phyloP scores from a whole-genome alignment of 2,113 vertebrate genomes.

The Carlito syrichta region DNA sequence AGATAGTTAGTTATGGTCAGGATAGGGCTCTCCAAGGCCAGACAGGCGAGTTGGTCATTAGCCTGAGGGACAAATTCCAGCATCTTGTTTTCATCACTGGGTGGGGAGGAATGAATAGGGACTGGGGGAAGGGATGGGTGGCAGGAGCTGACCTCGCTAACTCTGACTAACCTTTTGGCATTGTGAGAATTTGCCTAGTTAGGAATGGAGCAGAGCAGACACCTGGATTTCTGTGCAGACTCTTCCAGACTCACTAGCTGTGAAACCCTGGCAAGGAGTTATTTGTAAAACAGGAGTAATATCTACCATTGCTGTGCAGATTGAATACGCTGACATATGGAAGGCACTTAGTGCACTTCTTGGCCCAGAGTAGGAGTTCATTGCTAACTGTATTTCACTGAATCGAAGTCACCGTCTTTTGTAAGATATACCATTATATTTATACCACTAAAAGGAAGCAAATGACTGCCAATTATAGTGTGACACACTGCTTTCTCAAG shows the following conservation, averaged over 20 bases:
- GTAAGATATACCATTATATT: not conserved
- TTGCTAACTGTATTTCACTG: not conserved
- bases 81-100: conserved; percentile 54
- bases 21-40: conserved; percentile 14
- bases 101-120: not conserved
- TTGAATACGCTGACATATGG: not conserved
- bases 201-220: not conserved
- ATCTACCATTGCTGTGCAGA: not conserved
- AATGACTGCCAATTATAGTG: not conserved
- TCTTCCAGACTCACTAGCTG: not conserved
- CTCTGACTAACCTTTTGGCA: conserved; percentile 14
- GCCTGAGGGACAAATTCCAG: conserved; percentile 27
- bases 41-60: conserved; percentile 26
- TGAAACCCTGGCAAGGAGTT: not conserved
- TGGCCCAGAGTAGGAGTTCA: not conserved
- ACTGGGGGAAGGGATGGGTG: not conserved
- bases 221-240: conserved; percentile 5
- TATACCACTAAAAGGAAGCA: not conserved
- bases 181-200: not conserved
- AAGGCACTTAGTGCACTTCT: not conserved
- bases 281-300: not conserved
- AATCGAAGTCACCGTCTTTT: not conserved
- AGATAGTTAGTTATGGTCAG: conserved; percentile 46
- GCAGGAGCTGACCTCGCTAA: not conserved
- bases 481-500: not conserved